Percentiles rank a stretch among this genome's conserved stretches.
phyloP scores from a whole-genome alignment of 1,140 invertebrate species.

The Aphidius gifuensis region DNA sequence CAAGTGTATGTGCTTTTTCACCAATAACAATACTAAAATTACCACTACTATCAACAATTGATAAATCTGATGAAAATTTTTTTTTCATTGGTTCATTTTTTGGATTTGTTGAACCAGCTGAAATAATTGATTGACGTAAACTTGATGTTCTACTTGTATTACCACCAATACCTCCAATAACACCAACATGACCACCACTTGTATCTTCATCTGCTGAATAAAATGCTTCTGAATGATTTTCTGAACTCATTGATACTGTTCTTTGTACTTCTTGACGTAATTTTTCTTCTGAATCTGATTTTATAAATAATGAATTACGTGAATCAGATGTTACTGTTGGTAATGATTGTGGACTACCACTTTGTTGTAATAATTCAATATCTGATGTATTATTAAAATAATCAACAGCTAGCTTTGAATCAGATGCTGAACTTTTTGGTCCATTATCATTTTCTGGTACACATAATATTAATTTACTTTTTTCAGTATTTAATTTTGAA shows the following conservation, averaged over 20 bases:
- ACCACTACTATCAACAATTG: constrained; percentile 54
- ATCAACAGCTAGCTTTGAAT: constrained; percentile 76
- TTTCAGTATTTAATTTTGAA: constrained; percentile 68
- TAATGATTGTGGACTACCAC: constrained; percentile 41
- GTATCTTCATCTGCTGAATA: constrained; percentile 87
- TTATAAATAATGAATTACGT: constrained; percentile 60
- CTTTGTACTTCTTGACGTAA: constrained; percentile 65
- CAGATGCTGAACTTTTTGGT: constrained; percentile 70
- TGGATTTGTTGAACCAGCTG: constrained; percentile 50
- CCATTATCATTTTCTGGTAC: constrained; percentile 56
- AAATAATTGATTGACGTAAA: constrained; percentile 62
- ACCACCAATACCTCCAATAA: too few species aligned
- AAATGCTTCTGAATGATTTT: constrained; percentile 86
- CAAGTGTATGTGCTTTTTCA: constrained; percentile 48
- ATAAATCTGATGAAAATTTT: constrained; percentile 57
- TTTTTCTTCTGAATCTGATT: constrained; percentile 58
- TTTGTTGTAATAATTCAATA: constrained; percentile 31
- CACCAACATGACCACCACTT: constrained; percentile 56
- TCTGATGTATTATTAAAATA: constrained; percentile 55
- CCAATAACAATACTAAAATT: constrained; percentile 38
- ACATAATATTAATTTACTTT: constrained; percentile 62
- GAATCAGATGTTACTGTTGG: constrained; percentile 57
- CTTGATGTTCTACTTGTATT: constrained; percentile 58
- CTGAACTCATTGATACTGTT: constrained; percentile 81
- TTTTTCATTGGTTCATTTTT: constrained; percentile 56